Conservation (phyloP, 2,888 invertebrate genomes). For the Galeruca laticollis region DNA sequence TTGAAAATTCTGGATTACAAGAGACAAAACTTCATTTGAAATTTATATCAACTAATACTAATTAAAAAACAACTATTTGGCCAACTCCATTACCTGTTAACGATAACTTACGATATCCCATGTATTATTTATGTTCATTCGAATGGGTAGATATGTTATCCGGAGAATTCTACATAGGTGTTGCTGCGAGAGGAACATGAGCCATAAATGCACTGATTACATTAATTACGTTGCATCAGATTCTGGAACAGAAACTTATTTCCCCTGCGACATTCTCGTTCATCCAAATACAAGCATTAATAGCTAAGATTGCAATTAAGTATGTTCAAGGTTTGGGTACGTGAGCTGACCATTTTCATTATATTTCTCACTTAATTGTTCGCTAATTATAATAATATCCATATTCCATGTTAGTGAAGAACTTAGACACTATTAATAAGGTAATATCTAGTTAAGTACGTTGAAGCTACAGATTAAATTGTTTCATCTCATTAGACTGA, state of each 20-base stretch:
- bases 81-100: not conserved
- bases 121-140: slow-evolving; percentile 8
- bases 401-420: too few relatives aligned
- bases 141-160: slow-evolving; percentile 2
- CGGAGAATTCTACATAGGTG: not conserved
- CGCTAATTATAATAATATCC: too few relatives aligned
- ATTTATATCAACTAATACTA: not conserved
- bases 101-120: not conserved
- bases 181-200: slow-evolving; percentile 10
- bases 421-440: too few relatives aligned
- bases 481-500: too few relatives aligned
- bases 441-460: too few relatives aligned
- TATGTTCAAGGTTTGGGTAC: not conserved
- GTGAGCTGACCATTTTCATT: too few relatives aligned
- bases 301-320: slow-evolving; percentile 10
- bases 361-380: too few relatives aligned
- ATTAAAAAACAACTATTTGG: not conserved
- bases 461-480: too few relatives aligned
- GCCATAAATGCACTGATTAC: slow-evolving; percentile 26
- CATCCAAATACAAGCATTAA: slow-evolving; percentile 16
- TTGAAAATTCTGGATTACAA: too few relatives aligned
- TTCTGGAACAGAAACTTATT: slow-evolving; percentile 24
- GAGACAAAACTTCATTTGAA: too few relatives aligned
- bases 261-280: slow-evolving; percentile 16
- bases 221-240: slow-evolving; percentile 26